Conservation (phyloP, 2,113 vertebrate genomes). For the Gambusia holbrooki region DNA sequence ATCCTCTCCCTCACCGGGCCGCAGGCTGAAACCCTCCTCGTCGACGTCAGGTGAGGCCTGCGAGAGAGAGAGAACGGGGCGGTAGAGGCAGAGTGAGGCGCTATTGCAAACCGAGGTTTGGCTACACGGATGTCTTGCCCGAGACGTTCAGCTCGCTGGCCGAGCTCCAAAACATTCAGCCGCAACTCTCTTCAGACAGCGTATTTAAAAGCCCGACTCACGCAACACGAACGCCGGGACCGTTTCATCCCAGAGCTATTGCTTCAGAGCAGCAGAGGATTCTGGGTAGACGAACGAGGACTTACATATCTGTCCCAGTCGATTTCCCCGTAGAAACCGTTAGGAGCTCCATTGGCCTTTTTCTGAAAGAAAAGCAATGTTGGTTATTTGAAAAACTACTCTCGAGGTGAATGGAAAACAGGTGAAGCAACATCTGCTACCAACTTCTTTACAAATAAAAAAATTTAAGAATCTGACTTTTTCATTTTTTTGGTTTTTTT, state of each 20-base stretch:
- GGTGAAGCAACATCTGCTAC: neutral
- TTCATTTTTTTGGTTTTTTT: neutral
- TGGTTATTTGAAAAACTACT: neutral
- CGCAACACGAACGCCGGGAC: neutral
- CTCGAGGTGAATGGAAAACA: neutral
- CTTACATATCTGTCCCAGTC: constrained; percentile 99
- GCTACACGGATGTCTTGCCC: constrained; percentile 39
- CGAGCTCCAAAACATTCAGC: constrained; percentile 37
- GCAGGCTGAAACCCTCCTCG: constrained; percentile 96
- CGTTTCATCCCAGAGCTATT: constrained; percentile 7
- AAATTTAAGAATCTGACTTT: no score
- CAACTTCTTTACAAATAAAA: neutral
- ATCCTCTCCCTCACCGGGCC: constrained; percentile 89
- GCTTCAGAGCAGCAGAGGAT: neutral
- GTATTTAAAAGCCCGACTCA: neutral
- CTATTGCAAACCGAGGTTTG: constrained; percentile 26
- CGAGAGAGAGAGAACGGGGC: constrained; percentile 21
- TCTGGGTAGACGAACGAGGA: constrained; percentile 33
- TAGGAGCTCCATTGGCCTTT: constrained; percentile 94
- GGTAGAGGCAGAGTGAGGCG: neutral
- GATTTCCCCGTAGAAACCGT: constrained; percentile 97
- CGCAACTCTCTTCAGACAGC: constrained; percentile 10
- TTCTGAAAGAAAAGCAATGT: constrained; percentile 78
- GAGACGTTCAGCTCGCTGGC: constrained; percentile 32
- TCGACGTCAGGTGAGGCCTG: constrained; percentile 96